Percentiles rank a stretch among this genome's conserved stretches.
Evolutionary conservation across 1,140 invertebrate genomes (phyloP).

Genomic region (Drosophila malerkotliana): DNA sequence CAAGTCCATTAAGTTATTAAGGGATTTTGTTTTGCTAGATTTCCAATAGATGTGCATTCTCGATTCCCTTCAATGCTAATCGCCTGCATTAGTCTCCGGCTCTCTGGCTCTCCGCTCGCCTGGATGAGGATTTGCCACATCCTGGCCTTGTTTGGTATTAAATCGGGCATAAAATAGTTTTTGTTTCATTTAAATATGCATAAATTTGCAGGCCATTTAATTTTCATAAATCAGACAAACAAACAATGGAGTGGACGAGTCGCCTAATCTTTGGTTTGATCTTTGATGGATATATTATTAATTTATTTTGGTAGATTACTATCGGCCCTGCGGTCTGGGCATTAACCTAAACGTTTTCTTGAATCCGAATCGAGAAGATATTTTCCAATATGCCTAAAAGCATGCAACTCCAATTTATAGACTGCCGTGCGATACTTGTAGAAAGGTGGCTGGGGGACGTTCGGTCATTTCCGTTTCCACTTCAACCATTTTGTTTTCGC

Average conservation of each 20-base stretch:
- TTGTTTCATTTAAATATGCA: constrained; percentile 73
- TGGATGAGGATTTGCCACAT: constrained; percentile 35
- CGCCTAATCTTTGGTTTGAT: neutral
- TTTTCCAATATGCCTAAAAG: constrained; percentile 31
- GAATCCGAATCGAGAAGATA: constrained; percentile 3
- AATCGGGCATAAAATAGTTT: constrained; percentile 52
- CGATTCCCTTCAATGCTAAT: constrained; percentile 46
- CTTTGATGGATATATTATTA: constrained; percentile 20
- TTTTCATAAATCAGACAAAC: constrained; percentile 47
- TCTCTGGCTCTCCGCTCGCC: neutral
- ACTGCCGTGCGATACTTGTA: neutral
- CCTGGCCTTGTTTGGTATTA: constrained; percentile 53
- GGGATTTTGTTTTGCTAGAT: constrained; percentile 66
- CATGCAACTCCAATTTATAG: constrained; percentile 16
- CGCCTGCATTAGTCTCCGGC: constrained; percentile 44
- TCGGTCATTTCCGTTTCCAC: constrained; percentile 15
- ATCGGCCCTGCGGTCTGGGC: constrained; percentile 3
- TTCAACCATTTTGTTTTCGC: constrained; percentile 9
- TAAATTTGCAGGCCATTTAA: constrained; percentile 62
- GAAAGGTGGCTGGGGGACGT: neutral
- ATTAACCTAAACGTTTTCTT: constrained; percentile 17
- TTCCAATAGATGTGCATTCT: constrained; percentile 54
- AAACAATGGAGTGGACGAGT: constrained; percentile 3
- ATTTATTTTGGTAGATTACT: constrained; percentile 21
- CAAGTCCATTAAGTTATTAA: constrained; percentile 82